phyloP scores from a whole-genome alignment of 2,888 invertebrate species.

The Mellilla xanthometata region DNA sequence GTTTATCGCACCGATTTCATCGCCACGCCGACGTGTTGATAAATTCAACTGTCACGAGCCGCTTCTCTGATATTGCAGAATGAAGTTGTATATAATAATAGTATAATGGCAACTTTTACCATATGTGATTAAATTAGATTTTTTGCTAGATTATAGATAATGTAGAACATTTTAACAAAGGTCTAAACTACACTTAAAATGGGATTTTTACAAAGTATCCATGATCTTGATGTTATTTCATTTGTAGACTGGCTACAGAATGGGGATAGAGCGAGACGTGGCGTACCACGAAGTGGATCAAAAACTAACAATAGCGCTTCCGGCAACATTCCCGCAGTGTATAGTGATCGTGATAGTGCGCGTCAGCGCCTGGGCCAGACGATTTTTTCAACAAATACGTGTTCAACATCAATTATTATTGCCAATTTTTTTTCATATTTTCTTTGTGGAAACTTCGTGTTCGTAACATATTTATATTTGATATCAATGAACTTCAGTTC shows the following conservation, averaged over 20 bases:
- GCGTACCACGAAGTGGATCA: constrained; percentile 9
- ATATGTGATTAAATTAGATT: no score
- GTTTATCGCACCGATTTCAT: constrained; percentile 50
- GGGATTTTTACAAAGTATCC: no score
- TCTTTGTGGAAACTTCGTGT: no score
- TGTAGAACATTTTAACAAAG: no score
- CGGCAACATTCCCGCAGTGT: constrained; percentile 10
- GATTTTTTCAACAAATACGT: no score
- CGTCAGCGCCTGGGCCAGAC: neutral
- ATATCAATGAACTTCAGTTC: no score
- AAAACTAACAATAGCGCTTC: constrained; percentile 16
- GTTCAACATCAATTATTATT: neutral
- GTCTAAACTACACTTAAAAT: no score
- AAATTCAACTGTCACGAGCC: constrained; percentile 42
- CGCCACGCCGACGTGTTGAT: constrained; percentile 48
- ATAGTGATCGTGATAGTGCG: neutral
- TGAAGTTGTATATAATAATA: no score
- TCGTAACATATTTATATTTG: no score
- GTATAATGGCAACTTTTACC: no score
- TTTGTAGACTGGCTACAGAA: neutral
- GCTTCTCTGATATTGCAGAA: constrained; percentile 27
- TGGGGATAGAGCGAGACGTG: constrained; percentile 6
- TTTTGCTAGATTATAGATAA: no score
- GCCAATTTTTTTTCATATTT: neutral
- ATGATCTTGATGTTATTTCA: no score